Evolutionary conservation across 2,888 invertebrate genomes (phyloP).

Genomic region (Lasioglossum villosulum): DNA sequence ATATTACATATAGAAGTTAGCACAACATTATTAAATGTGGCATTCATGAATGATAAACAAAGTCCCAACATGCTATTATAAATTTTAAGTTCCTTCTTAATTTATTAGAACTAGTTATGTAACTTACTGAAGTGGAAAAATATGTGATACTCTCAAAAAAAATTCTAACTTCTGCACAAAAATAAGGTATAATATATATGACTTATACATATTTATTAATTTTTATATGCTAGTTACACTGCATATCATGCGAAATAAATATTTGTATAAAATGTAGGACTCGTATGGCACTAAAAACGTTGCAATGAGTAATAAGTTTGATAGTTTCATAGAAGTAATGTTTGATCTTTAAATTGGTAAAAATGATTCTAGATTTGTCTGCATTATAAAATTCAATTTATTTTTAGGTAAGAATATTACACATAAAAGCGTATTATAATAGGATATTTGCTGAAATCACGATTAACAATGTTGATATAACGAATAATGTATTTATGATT

Average conservation of each 20-base stretch:
- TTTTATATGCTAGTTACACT: slow-evolving; percentile 4
- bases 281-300: slow-evolving; percentile 35
- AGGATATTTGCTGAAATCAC: slow-evolving; percentile 29
- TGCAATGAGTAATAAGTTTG: slow-evolving; percentile 20
- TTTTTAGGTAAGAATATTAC: slow-evolving; percentile 14
- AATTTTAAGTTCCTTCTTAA: slow-evolving; percentile 25
- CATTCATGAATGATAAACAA: slow-evolving; percentile 36
- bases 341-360: slow-evolving; percentile 14
- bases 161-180: slow-evolving; percentile 52
- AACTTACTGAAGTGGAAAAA: slow-evolving; percentile 1
- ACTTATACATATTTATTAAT: slow-evolving; percentile 18
- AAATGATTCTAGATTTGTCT: slow-evolving; percentile 6
- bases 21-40: slow-evolving; percentile 29
- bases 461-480: slow-evolving; percentile 2
- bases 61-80: slow-evolving; percentile 30
- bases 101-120: slow-evolving; percentile 20
- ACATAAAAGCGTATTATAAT: slow-evolving; percentile 9
- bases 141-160: slow-evolving; percentile 41
- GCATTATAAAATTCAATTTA: background rate
- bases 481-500: background rate
- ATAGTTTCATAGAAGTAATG: slow-evolving; percentile 16
- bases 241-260: slow-evolving; percentile 33
- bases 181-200: slow-evolving; percentile 11
- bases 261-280: slow-evolving; percentile 37
- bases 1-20: slow-evolving; percentile 17